Percentiles rank a stretch among this genome's conserved stretches.
These are phyloP conservation scores for Agonopterix arenella DNA, from an alignment of 2,888 invertebrate species.

Conservation along the genomic window DNA sequence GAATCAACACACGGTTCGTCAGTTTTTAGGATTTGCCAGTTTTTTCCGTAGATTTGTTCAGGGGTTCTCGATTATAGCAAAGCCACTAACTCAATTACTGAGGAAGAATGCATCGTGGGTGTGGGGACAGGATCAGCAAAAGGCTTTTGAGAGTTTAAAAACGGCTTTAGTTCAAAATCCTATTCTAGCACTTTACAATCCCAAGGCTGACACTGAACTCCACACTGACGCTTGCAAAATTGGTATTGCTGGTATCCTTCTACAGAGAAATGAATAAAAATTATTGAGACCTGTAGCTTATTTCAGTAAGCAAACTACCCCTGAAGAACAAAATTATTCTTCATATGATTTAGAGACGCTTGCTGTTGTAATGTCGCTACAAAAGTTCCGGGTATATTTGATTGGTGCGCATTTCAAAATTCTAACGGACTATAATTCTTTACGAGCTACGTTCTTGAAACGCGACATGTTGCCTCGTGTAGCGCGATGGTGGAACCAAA, in stretches of 20 bases:
- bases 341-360: constrained; percentile 20
- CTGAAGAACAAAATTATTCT: constrained; percentile 13
- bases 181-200: constrained; percentile 27
- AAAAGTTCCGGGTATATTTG: constrained; percentile 23
- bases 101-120: constrained; percentile 11
- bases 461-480: too few species aligned
- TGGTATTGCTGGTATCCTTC: constrained; percentile 26
- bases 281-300: constrained; percentile 17
- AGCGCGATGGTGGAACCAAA: too few species aligned
- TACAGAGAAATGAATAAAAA: constrained; percentile 17
- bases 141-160: constrained; percentile 7
- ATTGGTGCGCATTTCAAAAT: constrained; percentile 24
- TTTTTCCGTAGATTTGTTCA: constrained; percentile 17
- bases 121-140: constrained; percentile 8
- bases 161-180: constrained; percentile 8
- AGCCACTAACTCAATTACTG: constrained; percentile 12
- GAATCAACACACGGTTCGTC: constrained; percentile 15
- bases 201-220: constrained; percentile 20
- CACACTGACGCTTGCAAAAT: constrained; percentile 27
- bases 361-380: constrained; percentile 21
- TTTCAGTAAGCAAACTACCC: constrained; percentile 18
- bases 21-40: constrained; percentile 18
- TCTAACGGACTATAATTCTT: too few species aligned
- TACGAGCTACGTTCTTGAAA: too few species aligned
- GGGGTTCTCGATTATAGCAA: constrained; percentile 13